These are phyloP conservation scores for Bradysia coprophila DNA, from an alignment of 1,140 invertebrate genomes.

Conservation along the genomic window DNA sequence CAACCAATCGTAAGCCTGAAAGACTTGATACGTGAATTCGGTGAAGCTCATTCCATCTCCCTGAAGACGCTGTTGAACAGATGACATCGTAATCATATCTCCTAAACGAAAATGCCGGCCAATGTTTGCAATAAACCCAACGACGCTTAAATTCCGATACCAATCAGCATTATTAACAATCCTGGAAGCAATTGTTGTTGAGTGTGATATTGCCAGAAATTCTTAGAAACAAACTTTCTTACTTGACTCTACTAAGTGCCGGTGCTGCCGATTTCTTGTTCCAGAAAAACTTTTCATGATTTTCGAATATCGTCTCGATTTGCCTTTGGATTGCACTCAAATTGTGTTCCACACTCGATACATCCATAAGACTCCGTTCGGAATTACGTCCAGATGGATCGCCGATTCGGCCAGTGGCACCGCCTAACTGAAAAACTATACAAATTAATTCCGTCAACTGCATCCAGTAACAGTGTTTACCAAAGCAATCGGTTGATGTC, in stretches of 20 bases:
- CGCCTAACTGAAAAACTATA: conserved; percentile 52
- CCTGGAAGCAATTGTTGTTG: conserved; percentile 26
- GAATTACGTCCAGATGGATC: conserved; percentile 83
- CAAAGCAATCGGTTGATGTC: conserved; percentile 71
- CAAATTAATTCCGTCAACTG: conserved; percentile 4
- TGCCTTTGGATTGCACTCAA: conserved; percentile 47
- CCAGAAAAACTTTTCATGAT: conserved; percentile 70
- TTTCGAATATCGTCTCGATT: conserved; percentile 60
- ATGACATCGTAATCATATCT: conserved; percentile 53
- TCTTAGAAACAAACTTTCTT: neutral
- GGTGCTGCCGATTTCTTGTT: conserved; percentile 4
- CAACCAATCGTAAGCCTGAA: conserved; percentile 95
- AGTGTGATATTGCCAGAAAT: neutral
- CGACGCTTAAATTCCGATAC: conserved; percentile 59
- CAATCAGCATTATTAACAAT: conserved; percentile 78
- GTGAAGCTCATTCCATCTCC: conserved; percentile 83
- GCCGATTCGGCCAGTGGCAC: conserved; percentile 84
- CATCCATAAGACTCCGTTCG: conserved; percentile 41
- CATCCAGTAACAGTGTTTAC: conserved; percentile 32
- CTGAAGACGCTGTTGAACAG: conserved; percentile 60
- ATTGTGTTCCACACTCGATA: conserved; percentile 43
- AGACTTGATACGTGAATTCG: conserved; percentile 91
- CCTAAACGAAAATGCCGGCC: conserved; percentile 79
- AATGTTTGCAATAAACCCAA: conserved; percentile 65
- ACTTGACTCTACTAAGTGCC: neutral